Evolutionary conservation across 2,797 vertebrate species (phyloP), one percentile per base, ranked within the genome.

Genomic region (Microcaecilia unicolor): DNA sequence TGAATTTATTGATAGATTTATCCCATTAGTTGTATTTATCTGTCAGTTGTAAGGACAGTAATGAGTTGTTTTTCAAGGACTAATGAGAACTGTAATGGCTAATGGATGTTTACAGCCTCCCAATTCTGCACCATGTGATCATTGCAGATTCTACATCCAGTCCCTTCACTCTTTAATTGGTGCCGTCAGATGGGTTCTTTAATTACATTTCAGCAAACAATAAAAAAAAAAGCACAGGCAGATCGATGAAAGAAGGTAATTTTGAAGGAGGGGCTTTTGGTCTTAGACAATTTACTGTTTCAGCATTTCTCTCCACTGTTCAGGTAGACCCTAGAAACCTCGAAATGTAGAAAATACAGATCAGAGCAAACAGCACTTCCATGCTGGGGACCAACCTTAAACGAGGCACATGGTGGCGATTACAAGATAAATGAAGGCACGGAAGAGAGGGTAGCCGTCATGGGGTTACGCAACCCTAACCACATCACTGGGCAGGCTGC

Each of bases 1-100:
- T 76, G 61, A 68, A 72, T 88, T 85, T 87, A 91, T 89, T 85
- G 86, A 90, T 92, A 89, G 85, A 81, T 87, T 84, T 78, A 80
- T 90, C 84, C 87, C 80, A 81, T 92, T 91, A 91, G 81, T 83
- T 81, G 69, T 83, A 84, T 89, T 91, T 92, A 88, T 86, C 86
- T 92, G 84, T 93, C 85, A 89, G 80, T 80, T 71, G 74, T 80
- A 64, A 69, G 78, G 74, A 84, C 80, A 69, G 79, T 93, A 92
- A 94, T 89, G 86, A 93, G 87, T 88, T 85, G 81, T 84, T 90
- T 90, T 88, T 86, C 72, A 74, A 83, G 83, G 80, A 82, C 87
- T 90, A 90, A 93, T 87, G 86, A 89, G 86, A 84, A 80, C 67
- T 80, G 84, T 88, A 89, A 85, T 74, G 57, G 61, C 86, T 93